Evolutionary conservation across 2,888 invertebrate species (phyloP), one percentile per base, ranked within the genome.

Genomic region (Orchesella flavescens): DNA sequence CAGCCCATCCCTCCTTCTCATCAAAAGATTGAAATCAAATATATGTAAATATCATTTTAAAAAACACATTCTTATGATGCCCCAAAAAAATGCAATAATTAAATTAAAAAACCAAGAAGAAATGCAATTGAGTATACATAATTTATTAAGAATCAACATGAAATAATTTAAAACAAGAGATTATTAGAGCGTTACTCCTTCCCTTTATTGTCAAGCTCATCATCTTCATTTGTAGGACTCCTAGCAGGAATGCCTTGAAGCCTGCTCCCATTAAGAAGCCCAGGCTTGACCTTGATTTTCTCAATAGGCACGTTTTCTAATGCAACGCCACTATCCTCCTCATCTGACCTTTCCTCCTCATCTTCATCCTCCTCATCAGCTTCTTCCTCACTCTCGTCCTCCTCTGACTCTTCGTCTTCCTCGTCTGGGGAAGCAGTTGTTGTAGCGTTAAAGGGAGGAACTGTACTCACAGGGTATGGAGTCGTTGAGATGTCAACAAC

Each of bases 201-300:
- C 3, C 3, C 2, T 34, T 15, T 19, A 4, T 17, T 23, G 15
- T 86, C 86, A 12, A 72, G 71, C 57, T 86, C 86, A 63, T 86
- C 86, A 80, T 86, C 85, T 72, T 86, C 86, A 7, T 72, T 75
- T 2, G 86, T 85, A 15, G 86, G 85, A 5, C 43, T 57, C 17
- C 77, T 83, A 17, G 85, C 86, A 15, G 76, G 80, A 12, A 86
- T 74, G 19, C 49, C 24, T 46, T 81, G 84, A 4, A 86, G 59
- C 13, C 73, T 19, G 9, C 46, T 59, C 21, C n/a, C 43, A n/a
- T 13, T 19, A n/a, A 43, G 59, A 59, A 44, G 55, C 5, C 34
- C 15, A 24, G 53, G 15, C 19, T 72, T 55, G 24, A 55, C 34
- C 13, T 69, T 53, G 15, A 13, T 34, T 65, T 65, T 65, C 24